Evolutionary conservation across 2,113 vertebrate genomes (phyloP).

Genomic region (Daphoenositta chrysoptera): DNA sequence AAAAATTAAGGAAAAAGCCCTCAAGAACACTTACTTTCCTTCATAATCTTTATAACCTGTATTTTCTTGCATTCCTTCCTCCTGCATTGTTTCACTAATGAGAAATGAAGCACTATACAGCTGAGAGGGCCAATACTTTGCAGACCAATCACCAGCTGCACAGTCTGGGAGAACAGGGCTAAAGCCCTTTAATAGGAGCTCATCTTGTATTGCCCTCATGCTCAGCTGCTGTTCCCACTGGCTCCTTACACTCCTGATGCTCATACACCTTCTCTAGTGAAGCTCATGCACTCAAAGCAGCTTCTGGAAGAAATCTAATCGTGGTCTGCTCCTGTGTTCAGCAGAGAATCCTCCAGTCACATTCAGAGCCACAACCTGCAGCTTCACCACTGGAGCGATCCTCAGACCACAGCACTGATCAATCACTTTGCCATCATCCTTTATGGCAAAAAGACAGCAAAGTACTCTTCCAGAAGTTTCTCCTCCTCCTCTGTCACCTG

Average conservation of each 20-base stretch:
- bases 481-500: neutral
- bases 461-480: neutral
- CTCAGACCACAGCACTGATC: neutral
- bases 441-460: neutral
- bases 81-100: neutral
- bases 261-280: neutral
- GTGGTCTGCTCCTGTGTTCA: neutral
- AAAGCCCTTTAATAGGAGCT: neutral
- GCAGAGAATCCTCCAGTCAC: neutral
- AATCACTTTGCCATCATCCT: neutral
- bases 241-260: neutral
- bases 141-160: neutral
- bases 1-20: neutral
- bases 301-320: neutral
- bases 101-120: neutral
- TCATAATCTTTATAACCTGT: neutral
- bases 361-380: neutral
- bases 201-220: neutral
- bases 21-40: neutral
- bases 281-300: neutral
- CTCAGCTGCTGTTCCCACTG: neutral
- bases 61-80: neutral
- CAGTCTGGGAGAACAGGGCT: neutral
- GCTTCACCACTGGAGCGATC: neutral
- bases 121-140: neutral